Conservation (phyloP, 2,113 vertebrate genomes). For the Tragelaphus imberbis region DNA sequence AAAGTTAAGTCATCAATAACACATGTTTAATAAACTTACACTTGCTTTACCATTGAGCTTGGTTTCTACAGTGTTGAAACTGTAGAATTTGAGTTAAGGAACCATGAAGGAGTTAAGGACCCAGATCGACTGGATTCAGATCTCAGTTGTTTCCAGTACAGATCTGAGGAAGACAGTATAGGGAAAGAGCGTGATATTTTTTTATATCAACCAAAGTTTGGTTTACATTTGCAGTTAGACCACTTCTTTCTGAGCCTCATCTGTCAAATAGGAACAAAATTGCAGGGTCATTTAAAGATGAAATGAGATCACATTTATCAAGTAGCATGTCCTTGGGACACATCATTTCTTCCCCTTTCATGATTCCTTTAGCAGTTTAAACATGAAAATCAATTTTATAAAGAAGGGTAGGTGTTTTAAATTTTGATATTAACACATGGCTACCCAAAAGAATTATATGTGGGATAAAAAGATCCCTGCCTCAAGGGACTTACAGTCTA, state of each 20-base stretch:
- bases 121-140: background rate
- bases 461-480: constrained; percentile 19
- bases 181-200: background rate
- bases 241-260: background rate
- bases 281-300: background rate
- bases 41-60: background rate
- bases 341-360: background rate
- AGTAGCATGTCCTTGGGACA: background rate
- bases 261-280: background rate
- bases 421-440: background rate
- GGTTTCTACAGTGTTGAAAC: background rate
- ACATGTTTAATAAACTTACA: background rate
- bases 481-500: constrained; percentile 17
- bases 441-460: constrained; percentile 17
- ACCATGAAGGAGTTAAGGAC: background rate
- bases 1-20: background rate
- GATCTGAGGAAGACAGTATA: background rate
- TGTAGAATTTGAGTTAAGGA: background rate
- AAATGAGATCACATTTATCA: background rate
- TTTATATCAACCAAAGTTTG: background rate
- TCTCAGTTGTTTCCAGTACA: background rate
- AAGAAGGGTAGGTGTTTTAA: constrained; percentile 30
- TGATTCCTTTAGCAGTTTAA: background rate
- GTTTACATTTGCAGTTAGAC: background rate
- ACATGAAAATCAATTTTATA: constrained; percentile 6